A percentile compares a stretch with the other conserved stretches of the same genome.
phyloP scores from a whole-genome alignment of 2,797 vertebrate genomes.

The Mus minutoides region DNA sequence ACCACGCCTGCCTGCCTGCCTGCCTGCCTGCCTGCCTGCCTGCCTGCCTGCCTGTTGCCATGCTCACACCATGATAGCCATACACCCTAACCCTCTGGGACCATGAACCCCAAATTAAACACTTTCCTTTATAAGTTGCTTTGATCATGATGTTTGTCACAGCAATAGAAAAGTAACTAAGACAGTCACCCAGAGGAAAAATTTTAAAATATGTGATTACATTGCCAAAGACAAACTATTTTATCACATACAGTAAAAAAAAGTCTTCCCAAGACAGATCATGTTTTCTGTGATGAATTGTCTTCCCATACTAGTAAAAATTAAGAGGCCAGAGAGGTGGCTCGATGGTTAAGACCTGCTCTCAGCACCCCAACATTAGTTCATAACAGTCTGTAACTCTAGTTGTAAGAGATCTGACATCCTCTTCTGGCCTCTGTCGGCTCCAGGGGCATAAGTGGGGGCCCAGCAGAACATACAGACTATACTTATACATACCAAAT shows the following conservation, averaged over 20 bases:
- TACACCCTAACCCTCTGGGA: not conserved
- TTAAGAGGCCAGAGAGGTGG: slow-evolving; percentile 87
- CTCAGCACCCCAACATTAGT: not conserved
- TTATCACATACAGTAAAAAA: slow-evolving; percentile 94
- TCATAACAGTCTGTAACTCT: not conserved
- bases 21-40: not conserved
- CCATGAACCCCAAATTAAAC: not conserved
- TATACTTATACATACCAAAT: not conserved
- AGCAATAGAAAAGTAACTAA: not conserved
- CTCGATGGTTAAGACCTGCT: slow-evolving; percentile 88
- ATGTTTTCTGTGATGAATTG: slow-evolving; percentile 98
- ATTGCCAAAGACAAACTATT: slow-evolving; percentile 95
- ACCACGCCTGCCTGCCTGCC: not conserved
- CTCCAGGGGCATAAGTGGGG: not conserved
- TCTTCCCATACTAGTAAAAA: slow-evolving; percentile 98
- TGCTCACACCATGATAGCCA: not conserved
- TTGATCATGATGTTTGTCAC: not conserved
- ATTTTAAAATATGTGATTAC: slow-evolving; percentile 92
- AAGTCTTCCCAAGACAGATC: slow-evolving; percentile 93
- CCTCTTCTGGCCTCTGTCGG: not conserved
- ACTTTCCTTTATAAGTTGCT: not conserved
- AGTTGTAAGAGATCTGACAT: not conserved
- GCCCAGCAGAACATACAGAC: not conserved
- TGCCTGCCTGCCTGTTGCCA: too few species aligned
- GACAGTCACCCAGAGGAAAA: not conserved